Evolutionary conservation across 2,888 invertebrate species (phyloP).

Genomic region (Mesorhabditis spiculigera): DNA sequence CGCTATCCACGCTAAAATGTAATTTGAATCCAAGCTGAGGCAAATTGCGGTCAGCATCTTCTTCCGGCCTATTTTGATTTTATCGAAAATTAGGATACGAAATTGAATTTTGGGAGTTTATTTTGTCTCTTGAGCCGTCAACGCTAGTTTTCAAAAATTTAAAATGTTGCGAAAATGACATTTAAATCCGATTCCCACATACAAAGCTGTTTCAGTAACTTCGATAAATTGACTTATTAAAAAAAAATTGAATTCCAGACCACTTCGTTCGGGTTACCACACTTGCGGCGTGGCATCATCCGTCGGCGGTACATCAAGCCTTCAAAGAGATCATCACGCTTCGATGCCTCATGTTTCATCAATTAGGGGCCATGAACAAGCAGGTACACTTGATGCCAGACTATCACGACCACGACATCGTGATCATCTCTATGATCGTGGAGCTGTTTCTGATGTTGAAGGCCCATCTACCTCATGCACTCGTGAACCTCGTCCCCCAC

Average conservation of each 20-base stretch:
- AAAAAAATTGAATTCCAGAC: constrained; percentile 19
- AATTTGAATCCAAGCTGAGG: neutral
- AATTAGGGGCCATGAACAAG: neutral
- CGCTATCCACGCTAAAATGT: neutral
- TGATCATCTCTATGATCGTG: constrained; percentile 14
- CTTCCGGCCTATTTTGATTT: too few relatives aligned
- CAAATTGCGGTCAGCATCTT: too few relatives aligned
- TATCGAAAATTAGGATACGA: too few relatives aligned
- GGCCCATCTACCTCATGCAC: constrained; percentile 7
- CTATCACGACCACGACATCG: constrained; percentile 20
- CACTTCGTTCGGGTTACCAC: constrained; percentile 34
- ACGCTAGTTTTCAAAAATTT: too few relatives aligned
- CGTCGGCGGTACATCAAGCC: constrained; percentile 17
- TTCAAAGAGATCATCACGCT: constrained; percentile 13
- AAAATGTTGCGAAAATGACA: too few relatives aligned
- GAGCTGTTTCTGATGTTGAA: constrained; percentile 11
- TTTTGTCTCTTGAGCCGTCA: too few relatives aligned
- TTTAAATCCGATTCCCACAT: too few relatives aligned
- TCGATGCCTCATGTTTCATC: constrained; percentile 39
- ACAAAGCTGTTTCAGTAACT: too few relatives aligned
- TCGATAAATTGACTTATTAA: too few relatives aligned
- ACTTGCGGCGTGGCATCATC: constrained; percentile 25
- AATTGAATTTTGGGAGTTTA: too few relatives aligned
- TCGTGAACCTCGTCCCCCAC: neutral
- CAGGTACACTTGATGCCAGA: constrained; percentile 41